Evolutionary conservation across 2,797 vertebrate genomes (phyloP), one percentile per base, ranked within the genome.

Genomic region (Propithecus deckenii): DNA sequence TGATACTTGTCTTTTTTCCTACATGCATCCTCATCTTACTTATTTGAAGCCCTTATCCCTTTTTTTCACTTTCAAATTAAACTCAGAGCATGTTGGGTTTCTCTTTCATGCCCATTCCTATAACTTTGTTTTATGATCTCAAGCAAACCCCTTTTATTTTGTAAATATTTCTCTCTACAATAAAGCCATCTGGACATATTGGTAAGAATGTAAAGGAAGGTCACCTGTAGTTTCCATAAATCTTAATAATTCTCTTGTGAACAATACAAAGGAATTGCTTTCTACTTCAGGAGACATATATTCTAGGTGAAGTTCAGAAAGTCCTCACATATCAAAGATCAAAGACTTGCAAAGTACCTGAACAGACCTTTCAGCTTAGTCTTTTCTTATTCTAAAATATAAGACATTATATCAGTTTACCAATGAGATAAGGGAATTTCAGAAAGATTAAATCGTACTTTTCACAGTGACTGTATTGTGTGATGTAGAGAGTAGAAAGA

Each of bases 41-140:
- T 96, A 61, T 59, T 65, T 87, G 25, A 61, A 88, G 3, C 2
- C 3, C 13, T 72, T 38, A 43, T 78, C 1, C 2, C 20, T 72
- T 38, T 38, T 81, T 94, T 96, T 96, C 20, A 81, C 22, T 87
- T 88, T 88, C 13, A 80, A 52, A 81, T 89, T 94, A 94, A 96
- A 76, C 9, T 89, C 15, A 15, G 7, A 92, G 12, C 0, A 0
- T 80, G 20, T 48, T 84, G 14, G 3, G 11, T 75, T 96, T 80
- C 22, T 65, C 63, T 17, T 87, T 79, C 6, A 61, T 71, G 50
- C 20, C 17, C 8, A 92, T 7, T 59, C 12, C 14, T 55, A 52
- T 79, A 86, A 71, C 25, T 61, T 93, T 48, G 4, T 25, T 95
- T 91, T 69, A 30, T 46, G 80, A 80, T 87, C 94, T 83, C 43